Evolutionary conservation across 2,888 invertebrate species (phyloP).

Genomic region (Altica lythri): DNA sequence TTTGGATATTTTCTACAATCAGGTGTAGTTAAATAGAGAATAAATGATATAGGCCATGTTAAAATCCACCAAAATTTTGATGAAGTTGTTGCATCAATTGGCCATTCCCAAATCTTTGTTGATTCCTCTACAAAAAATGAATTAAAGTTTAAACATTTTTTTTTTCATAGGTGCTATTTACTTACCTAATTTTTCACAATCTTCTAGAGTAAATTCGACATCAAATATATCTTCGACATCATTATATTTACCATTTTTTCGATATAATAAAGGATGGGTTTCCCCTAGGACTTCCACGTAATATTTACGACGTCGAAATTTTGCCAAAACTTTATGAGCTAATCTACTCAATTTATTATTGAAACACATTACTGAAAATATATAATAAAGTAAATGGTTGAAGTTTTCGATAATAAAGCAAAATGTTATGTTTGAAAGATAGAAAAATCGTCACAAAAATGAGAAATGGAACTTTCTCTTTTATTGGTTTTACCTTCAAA

Average conservation of each 20-base stretch:
- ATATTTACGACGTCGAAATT: slow-evolving; percentile 58
- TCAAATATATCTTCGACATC: slow-evolving; percentile 43
- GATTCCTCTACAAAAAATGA: slow-evolving; percentile 49
- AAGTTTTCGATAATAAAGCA: too few species aligned
- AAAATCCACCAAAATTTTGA: slow-evolving; percentile 64
- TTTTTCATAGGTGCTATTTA: slow-evolving; percentile 2
- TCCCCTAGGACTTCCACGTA: slow-evolving; percentile 64
- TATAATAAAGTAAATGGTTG: slow-evolving; percentile 11
- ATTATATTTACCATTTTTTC: slow-evolving; percentile 40
- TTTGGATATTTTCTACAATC: slow-evolving; percentile 69
- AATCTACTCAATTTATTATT: slow-evolving; percentile 64
- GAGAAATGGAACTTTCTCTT: not conserved
- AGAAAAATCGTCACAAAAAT: not conserved
- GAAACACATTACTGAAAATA: slow-evolving; percentile 68
- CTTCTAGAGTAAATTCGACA: slow-evolving; percentile 53
- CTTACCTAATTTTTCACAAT: slow-evolving; percentile 55
- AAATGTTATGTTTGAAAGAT: too few species aligned
- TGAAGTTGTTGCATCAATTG: slow-evolving; percentile 56
- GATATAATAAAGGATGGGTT: slow-evolving; percentile 53
- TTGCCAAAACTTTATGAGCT: slow-evolving; percentile 59
- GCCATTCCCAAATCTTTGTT: slow-evolving; percentile 64
- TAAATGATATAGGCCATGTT: slow-evolving; percentile 75
- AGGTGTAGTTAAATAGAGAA: slow-evolving; percentile 76
- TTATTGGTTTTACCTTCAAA: not conserved
- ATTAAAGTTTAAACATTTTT: not conserved